phyloP scores from a whole-genome alignment of 2,888 invertebrate genomes.

The Dryomyza anilis region DNA sequence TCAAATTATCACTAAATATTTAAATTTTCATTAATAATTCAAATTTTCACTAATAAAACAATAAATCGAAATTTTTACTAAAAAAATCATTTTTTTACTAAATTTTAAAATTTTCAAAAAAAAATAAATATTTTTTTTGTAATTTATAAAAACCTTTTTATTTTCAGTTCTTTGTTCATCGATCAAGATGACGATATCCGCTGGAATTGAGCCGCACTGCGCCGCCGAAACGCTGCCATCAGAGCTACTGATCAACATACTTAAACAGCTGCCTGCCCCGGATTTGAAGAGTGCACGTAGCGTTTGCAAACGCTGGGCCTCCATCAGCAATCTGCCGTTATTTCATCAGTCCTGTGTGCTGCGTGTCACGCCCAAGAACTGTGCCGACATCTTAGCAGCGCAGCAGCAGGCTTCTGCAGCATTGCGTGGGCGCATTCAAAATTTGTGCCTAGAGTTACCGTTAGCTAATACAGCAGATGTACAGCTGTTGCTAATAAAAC shows the following conservation, averaged over 20 bases:
- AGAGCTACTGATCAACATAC: slow-evolving; percentile 50
- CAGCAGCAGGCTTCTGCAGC: background rate
- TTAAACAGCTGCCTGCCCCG: slow-evolving; percentile 44
- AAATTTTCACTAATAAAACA: too few species aligned
- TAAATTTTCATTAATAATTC: too few species aligned
- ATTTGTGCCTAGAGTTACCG: background rate
- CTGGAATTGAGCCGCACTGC: too few species aligned
- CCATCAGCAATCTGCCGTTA: slow-evolving; percentile 41
- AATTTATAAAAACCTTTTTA: background rate
- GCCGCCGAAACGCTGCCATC: slow-evolving; percentile 39
- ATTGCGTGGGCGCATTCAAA: background rate
- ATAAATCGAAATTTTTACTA: too few species aligned
- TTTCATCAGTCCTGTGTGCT: slow-evolving; percentile 32
- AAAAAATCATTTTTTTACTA: too few species aligned
- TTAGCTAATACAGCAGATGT: background rate
- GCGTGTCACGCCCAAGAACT: background rate
- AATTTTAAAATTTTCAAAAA: too few species aligned
- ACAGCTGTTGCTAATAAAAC: background rate
- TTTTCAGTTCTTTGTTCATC: background rate
- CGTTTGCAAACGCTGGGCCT: slow-evolving; percentile 47
- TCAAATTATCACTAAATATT: too few species aligned
- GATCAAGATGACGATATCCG: too few species aligned
- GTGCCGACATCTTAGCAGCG: background rate
- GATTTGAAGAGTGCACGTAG: slow-evolving; percentile 48
- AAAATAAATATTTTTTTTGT: too few species aligned